Conservation (phyloP, 2,113 vertebrate genomes). For the Gobius niger region DNA sequence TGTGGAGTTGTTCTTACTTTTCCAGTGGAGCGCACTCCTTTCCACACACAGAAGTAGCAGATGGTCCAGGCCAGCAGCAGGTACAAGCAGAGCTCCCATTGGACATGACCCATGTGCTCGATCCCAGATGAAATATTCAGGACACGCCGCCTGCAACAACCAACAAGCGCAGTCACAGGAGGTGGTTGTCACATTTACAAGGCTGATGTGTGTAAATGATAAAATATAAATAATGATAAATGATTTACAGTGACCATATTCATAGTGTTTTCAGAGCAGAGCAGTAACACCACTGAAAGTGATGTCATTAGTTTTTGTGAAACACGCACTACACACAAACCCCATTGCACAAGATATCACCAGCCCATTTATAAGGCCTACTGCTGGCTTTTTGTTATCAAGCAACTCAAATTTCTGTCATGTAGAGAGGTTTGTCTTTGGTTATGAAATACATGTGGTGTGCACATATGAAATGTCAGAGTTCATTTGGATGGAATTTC, state of each 20-base stretch:
- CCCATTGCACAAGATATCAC: not conserved
- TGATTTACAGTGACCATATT: not conserved
- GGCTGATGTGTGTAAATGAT: too few relatives aligned
- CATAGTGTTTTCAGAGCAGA: not conserved
- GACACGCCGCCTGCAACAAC: conserved; percentile 66
- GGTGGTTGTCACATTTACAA: not conserved
- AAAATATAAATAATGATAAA: too few relatives aligned
- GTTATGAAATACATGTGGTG: not conserved
- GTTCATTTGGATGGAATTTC: not conserved
- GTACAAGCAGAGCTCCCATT: conserved; percentile 77
- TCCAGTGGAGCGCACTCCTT: conserved; percentile 79
- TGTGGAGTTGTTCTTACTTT: conserved; percentile 65
- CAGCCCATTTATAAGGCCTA: not conserved
- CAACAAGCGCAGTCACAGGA: not conserved
- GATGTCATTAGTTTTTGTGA: not conserved
- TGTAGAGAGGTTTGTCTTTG: not conserved
- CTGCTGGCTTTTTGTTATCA: too few relatives aligned
- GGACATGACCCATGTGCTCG: conserved; percentile 76
- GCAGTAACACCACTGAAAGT: not conserved
- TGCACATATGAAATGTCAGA: too few relatives aligned
- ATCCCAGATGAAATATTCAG: conserved; percentile 83
- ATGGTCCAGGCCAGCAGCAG: conserved; percentile 78
- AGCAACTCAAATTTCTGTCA: not conserved
- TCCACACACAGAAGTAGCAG: conserved; percentile 84
- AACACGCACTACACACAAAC: not conserved